phyloP scores from a whole-genome alignment of 2,113 vertebrate species.

The Tachysurus fulvidraco region DNA sequence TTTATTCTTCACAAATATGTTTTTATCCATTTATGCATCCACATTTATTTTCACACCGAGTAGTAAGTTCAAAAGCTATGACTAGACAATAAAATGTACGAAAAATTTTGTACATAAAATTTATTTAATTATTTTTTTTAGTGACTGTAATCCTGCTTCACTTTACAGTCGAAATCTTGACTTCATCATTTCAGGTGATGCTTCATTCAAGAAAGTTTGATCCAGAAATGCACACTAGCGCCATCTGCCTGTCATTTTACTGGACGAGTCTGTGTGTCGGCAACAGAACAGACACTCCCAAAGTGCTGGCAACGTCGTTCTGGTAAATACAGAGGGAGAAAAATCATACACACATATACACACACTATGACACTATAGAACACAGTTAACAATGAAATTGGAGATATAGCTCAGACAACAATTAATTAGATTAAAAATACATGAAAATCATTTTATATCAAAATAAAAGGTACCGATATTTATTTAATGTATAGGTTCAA shows the following conservation, averaged over 20 bases:
- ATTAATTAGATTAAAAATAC: no score
- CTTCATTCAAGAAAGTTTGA: neutral
- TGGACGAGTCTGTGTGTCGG: constrained; percentile 60
- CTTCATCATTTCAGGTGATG: neutral
- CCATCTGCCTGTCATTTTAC: neutral
- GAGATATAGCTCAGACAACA: neutral
- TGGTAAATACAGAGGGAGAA: constrained; percentile 45
- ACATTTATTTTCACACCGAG: neutral
- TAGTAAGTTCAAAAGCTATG: neutral
- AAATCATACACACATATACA: neutral
- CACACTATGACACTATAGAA: neutral
- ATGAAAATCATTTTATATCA: no score
- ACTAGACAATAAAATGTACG: neutral
- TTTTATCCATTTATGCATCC: no score
- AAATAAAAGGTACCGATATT: no score
- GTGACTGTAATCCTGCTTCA: neutral
- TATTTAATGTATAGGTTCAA: neutral
- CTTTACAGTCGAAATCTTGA: neutral
- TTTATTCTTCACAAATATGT: neutral
- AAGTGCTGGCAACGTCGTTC: constrained; percentile 65
- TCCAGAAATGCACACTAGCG: neutral
- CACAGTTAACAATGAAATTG: neutral
- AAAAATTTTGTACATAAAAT: neutral
- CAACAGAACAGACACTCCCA: constrained; percentile 63
- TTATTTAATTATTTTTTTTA: neutral